A percentile compares a stretch with the other conserved stretches of the same genome.
Conservation (phyloP, 2,888 invertebrate genomes). For the Tenthredo livida region DNA sequence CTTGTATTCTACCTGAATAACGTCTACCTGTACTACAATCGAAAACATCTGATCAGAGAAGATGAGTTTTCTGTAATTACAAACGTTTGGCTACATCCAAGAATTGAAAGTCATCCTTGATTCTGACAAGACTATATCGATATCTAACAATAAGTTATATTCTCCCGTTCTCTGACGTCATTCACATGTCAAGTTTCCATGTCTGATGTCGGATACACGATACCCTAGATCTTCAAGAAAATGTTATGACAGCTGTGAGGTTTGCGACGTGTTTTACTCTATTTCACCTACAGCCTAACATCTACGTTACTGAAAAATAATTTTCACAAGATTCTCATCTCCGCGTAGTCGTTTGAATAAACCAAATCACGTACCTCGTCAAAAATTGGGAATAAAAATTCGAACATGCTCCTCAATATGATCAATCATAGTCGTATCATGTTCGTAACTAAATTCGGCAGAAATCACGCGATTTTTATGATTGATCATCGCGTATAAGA, state of each 20-base stretch:
- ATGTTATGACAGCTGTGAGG: not conserved
- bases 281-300: not conserved
- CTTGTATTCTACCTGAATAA: slow-evolving; percentile 11
- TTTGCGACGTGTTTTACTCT: not conserved
- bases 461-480: slow-evolving; percentile 12
- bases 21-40: not conserved
- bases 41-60: slow-evolving; percentile 3
- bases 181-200: not conserved
- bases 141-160: not conserved
- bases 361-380: not conserved
- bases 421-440: not conserved
- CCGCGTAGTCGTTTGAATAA: not conserved
- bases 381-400: not conserved
- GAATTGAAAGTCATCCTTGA: slow-evolving; percentile 35
- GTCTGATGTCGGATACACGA: not conserved
- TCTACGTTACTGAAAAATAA: not conserved
- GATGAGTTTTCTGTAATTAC: slow-evolving; percentile 11
- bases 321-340: not conserved
- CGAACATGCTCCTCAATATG: not conserved
- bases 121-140: not conserved
- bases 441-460: not conserved
- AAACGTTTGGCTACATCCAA: not conserved
- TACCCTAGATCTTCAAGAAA: not conserved
- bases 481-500: not conserved
- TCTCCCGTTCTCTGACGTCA: slow-evolving; percentile 14